Percentiles rank a stretch among this genome's conserved stretches.
Conservation (phyloP, 2,797 vertebrate genomes). For the Coccyzus lansbergi region DNA sequence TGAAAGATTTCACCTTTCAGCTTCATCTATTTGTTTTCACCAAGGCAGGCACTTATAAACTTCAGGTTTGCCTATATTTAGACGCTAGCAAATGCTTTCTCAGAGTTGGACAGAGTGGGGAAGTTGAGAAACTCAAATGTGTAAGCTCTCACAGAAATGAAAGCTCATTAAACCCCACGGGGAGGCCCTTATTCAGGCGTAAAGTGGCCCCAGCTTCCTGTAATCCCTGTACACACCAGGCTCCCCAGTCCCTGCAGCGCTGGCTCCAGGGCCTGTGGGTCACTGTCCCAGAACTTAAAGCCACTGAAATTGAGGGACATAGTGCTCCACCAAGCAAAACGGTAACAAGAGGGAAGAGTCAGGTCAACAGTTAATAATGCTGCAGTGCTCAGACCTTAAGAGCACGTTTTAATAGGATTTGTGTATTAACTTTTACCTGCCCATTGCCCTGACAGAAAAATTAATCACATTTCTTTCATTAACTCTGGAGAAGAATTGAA, state of each 20-base stretch:
- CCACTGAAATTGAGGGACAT: not conserved
- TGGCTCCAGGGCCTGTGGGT: not conserved
- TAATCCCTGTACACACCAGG: constrained; percentile 5
- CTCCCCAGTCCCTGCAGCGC: not conserved
- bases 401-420: constrained; percentile 19
- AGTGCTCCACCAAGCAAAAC: not conserved
- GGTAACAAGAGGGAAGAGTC: not conserved
- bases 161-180: not conserved
- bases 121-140: constrained; percentile 15
- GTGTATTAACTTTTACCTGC: constrained; percentile 6
- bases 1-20: constrained; percentile 9
- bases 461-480: constrained; percentile 1
- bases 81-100: not conserved
- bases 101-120: not conserved
- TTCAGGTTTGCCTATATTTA: not conserved
- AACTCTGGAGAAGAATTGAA: constrained; percentile 26
- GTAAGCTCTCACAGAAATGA: constrained; percentile 15
- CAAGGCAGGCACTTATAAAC: not conserved
- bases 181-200: not conserved
- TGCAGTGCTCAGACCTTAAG: constrained; percentile 33
- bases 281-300: constrained; percentile 13
- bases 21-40: not conserved
- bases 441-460: constrained; percentile 8
- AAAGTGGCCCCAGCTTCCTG: not conserved
- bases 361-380: constrained; percentile 41